phyloP scores from a whole-genome alignment of 1,140 invertebrate genomes.

The Anoplophora glabripennis region DNA sequence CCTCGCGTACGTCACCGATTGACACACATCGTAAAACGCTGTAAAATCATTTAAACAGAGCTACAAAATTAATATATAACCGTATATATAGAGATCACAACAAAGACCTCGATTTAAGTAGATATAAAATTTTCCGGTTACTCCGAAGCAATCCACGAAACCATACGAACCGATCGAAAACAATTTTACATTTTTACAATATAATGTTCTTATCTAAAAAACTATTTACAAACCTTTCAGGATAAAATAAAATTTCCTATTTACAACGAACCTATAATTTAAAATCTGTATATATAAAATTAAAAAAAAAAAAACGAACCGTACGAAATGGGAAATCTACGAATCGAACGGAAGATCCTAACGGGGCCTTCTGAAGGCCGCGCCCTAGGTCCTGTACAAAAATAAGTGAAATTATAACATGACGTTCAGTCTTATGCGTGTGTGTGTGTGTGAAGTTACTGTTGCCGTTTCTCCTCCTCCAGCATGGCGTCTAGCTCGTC shows the following conservation, averaged over 20 bases:
- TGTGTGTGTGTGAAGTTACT: conserved; percentile 32
- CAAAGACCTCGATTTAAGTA: neutral
- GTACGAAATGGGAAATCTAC: no score
- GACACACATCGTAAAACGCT: neutral
- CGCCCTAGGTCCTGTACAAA: neutral
- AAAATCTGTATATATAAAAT: neutral
- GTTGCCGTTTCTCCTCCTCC: conserved; percentile 80
- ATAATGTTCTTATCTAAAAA: conserved; percentile 14
- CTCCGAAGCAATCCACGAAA: no score
- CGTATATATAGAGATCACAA: no score
- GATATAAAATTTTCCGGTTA: neutral
- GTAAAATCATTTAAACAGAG: conserved; percentile 1
- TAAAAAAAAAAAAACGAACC: conserved; percentile 1
- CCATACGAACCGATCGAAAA: neutral
- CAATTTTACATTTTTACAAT: conserved; percentile 15
- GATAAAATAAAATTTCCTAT: conserved; percentile 15
- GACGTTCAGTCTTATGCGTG: conserved; percentile 30
- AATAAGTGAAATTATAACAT: conserved; percentile 3
- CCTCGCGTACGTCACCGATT: no score
- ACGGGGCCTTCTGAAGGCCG: neutral
- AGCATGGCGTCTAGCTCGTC: conserved; percentile 93
- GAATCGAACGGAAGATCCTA: no score
- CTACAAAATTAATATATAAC: neutral
- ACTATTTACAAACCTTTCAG: conserved; percentile 12
- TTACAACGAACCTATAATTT: conserved; percentile 9